Evolutionary conservation across 2,113 vertebrate genomes (phyloP), one percentile per base, ranked within the genome.

Genomic region (Capreolus pygargus): DNA sequence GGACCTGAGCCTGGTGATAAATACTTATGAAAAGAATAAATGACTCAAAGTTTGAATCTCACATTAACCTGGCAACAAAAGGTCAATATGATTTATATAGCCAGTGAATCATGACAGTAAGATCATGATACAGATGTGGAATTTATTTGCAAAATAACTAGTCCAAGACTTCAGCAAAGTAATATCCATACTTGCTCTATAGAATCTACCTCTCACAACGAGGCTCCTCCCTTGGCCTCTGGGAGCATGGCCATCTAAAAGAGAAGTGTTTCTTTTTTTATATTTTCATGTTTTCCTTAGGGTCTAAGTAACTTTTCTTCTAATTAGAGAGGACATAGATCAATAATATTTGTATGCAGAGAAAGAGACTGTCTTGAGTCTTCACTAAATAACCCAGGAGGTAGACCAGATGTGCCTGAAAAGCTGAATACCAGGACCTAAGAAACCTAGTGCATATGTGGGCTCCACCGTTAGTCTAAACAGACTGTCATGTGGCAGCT

Each of bases 401-500:
- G 17, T 13, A 93, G 33, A 89, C 2, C 8, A 89, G 70, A 23
- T 6, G 0, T 78, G 74, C 15, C 28, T 39, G 10, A 52, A 93
- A 95, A 79, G 12, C 36, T 76, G n/a, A 94, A 74, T 39, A 87
- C 9, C 23, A 36, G 9, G 39, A 90, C 52, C 30, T 14, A 10
- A 47, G 45, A 95, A 91, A 91, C 30, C 21, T 58, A 79, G 36
- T 15, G 5, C 81, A 27, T 39, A 58, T 86, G 95, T 86, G 60
- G 16, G 76, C 64, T 86, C 36, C 25, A 33, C 28, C 25, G 21
- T 85, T 45, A 88, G 74, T 91, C 81, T 86, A 94, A 96, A 94
- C 61, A 97, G 50, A 84, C 43, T 15, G 33, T 95, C 23, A 2
- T 12, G 52, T 36, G 55, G 70, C 93, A 97, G 92, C 91, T 97